Base-by-base conservation (phyloP, 1,140 invertebrate species). In the Drosophila micromelanica region DNA sequence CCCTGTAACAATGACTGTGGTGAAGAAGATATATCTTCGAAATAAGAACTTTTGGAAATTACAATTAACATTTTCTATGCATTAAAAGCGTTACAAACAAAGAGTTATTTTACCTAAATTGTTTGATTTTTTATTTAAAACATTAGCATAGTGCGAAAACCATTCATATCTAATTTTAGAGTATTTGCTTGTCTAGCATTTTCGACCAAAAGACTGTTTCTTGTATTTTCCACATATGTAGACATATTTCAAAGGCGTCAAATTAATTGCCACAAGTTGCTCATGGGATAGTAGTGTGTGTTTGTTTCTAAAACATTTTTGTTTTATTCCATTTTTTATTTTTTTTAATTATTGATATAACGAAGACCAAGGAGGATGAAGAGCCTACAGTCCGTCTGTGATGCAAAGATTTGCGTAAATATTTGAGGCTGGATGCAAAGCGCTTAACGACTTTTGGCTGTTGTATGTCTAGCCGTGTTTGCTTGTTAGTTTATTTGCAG, bases 241-340 rank as follows among this genome's bases (percentile, higher is more conserved):
- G 43, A 46, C 55, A 72, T 54, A 49, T 52, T 65, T 60, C 48
- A 75, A 67, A 84, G 80, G 76, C 76, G 71, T 80, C 56, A 84
- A 76, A 84, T 76, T 85, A 84, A 85, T 84, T 84, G 80, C 80
- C 80, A 60, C 63, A 79, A 72, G 43, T 78, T 81, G 60, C 61
- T 55, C 56, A 56, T 80, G 72, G 40, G 61, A 69, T 61, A 68
- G 67, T 67, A 72, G 23, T 27, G 2, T 20, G 11, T 27, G 49
- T 65, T 70, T 80, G 62, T 65, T 65, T 76, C 57, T 59, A 23
- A 42, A 55, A 23, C 45, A 56, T 73, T 63, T 23, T 23, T 3
- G 20, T 70, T 49, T 23, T 23, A 35, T 13, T 37, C 32, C 52
- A 52, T 37, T 20, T 37, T 12, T 49, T n/a, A n/a, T n/a, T 15